Evolutionary conservation across 2,888 invertebrate species (phyloP).

Genomic region (Drosophila leonis): DNA sequence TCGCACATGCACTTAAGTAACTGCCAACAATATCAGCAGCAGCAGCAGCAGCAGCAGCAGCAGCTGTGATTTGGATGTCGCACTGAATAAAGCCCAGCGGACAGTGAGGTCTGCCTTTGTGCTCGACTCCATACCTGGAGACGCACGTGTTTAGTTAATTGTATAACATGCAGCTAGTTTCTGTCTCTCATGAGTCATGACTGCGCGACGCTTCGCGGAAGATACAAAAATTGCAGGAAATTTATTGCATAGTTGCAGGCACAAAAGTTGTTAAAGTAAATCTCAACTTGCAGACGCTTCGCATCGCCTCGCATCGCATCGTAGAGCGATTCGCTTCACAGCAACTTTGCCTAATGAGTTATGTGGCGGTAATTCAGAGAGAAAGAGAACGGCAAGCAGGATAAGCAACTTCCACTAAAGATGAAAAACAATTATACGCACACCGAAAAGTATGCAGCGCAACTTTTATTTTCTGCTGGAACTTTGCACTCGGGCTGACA

Average conservation of each 20-base stretch:
- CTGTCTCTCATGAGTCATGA: conserved; percentile 58
- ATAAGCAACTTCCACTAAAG: conserved; percentile 10
- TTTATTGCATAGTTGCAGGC: conserved; percentile 78
- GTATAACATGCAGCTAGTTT: conserved; percentile 47
- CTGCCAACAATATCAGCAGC: conserved; percentile 54
- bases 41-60: conserved; percentile 44
- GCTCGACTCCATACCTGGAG: conserved; percentile 15
- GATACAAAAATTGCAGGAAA: conserved; percentile 59
- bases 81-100: conserved; percentile 29
- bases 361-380: conserved; percentile 43
- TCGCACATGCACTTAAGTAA: conserved; percentile 71
- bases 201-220: conserved; percentile 29
- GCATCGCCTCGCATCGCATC: conserved; percentile 4
- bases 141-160: conserved; percentile 68
- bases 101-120: conserved; percentile 7
- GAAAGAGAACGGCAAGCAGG: not conserved
- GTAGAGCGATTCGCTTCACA: not conserved
- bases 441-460: conserved; percentile 72
- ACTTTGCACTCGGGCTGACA: conserved; percentile 59
- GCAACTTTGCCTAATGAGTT: conserved; percentile 75
- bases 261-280: conserved; percentile 72
- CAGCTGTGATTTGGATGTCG: conserved; percentile 60
- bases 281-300: conserved; percentile 51
- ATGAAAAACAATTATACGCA: conserved; percentile 73
- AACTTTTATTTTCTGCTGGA: conserved; percentile 44